A percentile compares a stretch with the other conserved stretches of the same genome.
Evolutionary conservation across 92 coral and sea anemone species (phyloP).

Genomic region (Micromussa lordhowensis): DNA sequence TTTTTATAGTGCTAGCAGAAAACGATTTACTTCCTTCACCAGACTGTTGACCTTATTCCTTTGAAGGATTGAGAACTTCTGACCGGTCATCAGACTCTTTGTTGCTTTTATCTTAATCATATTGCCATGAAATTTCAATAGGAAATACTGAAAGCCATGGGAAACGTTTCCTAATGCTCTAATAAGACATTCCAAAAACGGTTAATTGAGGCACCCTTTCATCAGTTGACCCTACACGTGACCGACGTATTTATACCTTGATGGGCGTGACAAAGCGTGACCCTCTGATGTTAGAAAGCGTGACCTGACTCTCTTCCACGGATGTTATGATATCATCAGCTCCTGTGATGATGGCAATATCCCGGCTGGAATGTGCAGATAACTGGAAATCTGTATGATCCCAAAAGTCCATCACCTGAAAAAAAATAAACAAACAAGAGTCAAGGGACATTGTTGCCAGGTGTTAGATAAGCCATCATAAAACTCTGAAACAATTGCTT

Average conservation of each 20-base stretch:
- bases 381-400: slow-evolving; percentile 94
- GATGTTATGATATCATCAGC: slow-evolving; percentile 94
- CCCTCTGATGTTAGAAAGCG: slow-evolving; percentile 90
- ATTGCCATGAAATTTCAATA: neutral
- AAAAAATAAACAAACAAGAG: neutral
- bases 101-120: neutral
- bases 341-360: slow-evolving; percentile 87
- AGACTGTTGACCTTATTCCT: too few relatives aligned
- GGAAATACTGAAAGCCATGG: neutral
- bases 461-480: neutral
- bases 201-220: neutral
- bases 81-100: neutral
- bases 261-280: slow-evolving; percentile 94
- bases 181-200: neutral
- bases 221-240: neutral
- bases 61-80: too few relatives aligned
- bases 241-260: slow-evolving; percentile 63
- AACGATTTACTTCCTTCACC: too few relatives aligned
- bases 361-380: slow-evolving; percentile 88
- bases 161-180: neutral
- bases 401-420: slow-evolving; percentile 95
- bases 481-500: too few relatives aligned
- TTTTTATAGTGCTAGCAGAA: too few relatives aligned
- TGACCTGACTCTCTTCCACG: slow-evolving; percentile 94
- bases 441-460: neutral